These are phyloP conservation scores for Poecilus cupreus DNA, from an alignment of 2,888 invertebrate genomes.

Conservation along the genomic window DNA sequence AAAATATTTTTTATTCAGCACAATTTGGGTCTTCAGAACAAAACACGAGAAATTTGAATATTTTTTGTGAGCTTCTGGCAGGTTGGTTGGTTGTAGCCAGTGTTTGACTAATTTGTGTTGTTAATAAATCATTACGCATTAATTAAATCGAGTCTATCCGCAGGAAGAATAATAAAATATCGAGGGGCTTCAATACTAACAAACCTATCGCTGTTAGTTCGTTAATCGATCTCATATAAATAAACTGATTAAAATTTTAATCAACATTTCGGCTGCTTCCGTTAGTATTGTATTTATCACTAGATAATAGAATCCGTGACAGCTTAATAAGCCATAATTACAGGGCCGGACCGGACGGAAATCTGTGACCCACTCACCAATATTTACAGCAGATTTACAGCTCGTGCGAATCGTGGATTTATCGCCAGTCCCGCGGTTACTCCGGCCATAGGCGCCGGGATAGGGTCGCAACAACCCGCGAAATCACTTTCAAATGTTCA, in stretches of 20 bases:
- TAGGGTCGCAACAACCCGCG: neutral
- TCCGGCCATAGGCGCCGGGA: neutral
- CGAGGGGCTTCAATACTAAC: conserved; percentile 17
- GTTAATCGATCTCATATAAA: conserved; percentile 63
- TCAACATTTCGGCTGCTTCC: conserved; percentile 62
- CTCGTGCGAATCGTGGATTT: conserved; percentile 19
- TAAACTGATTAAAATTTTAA: conserved; percentile 69
- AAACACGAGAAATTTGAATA: conserved; percentile 1
- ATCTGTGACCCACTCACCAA: conserved; percentile 39
- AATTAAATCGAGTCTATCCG: conserved; percentile 37
- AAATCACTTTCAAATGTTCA: too few relatives aligned
- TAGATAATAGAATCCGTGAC: conserved; percentile 66
- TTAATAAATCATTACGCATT: conserved; percentile 51
- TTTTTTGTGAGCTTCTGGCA: neutral
- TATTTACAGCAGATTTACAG: conserved; percentile 7
- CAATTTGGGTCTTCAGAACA: neutral
- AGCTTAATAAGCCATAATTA: conserved; percentile 68
- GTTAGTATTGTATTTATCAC: conserved; percentile 56
- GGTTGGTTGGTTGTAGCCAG: neutral
- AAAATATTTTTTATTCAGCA: neutral
- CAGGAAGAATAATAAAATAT: conserved; percentile 18
- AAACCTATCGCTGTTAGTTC: neutral
- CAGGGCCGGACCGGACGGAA: conserved; percentile 61
- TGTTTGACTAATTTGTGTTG: conserved; percentile 22
- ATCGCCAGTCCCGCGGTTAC: neutral